Conservation (phyloP, 2,113 vertebrate genomes). For the Bagarius yarrelli region DNA sequence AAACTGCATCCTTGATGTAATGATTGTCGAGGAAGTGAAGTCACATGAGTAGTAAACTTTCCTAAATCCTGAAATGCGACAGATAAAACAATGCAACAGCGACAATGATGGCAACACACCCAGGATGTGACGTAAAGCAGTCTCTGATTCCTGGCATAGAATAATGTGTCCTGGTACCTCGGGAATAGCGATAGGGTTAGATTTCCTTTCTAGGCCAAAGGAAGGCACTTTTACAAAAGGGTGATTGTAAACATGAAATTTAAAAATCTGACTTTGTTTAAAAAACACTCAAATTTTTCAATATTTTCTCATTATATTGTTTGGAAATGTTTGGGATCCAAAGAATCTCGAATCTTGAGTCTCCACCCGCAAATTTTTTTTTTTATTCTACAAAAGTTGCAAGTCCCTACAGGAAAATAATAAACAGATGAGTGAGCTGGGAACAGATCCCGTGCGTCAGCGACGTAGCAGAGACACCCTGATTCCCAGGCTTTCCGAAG, state of each 20-base stretch:
- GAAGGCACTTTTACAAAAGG: too few species aligned
- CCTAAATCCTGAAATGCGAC: background rate
- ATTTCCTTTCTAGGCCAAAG: conserved; percentile 18
- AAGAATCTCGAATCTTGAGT: conserved; percentile 49
- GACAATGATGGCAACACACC: background rate
- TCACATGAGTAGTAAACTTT: background rate
- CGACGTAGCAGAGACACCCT: conserved; percentile 47
- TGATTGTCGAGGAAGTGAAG: too few species aligned
- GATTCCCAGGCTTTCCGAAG: conserved; percentile 70
- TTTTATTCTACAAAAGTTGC: conserved; percentile 59
- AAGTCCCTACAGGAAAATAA: conserved; percentile 75
- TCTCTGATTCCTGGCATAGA: conserved; percentile 38
- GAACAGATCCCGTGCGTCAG: conserved; percentile 62
- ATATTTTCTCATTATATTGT: conserved; percentile 49
- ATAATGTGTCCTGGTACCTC: conserved; percentile 9
- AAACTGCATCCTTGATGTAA: background rate
- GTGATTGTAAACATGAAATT: background rate
- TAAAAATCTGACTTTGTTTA: conserved; percentile 35
- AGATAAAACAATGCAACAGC: conserved; percentile 17
- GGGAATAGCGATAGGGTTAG: conserved; percentile 12
- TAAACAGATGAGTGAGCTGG: conserved; percentile 76
- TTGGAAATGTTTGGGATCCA: conserved; percentile 63
- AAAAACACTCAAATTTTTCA: conserved; percentile 1
- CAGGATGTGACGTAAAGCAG: conserved; percentile 34
- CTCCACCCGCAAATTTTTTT: background rate